Base-by-base conservation (phyloP, 2,113 vertebrate species). In the Himantopus leucocephalus region DNA sequence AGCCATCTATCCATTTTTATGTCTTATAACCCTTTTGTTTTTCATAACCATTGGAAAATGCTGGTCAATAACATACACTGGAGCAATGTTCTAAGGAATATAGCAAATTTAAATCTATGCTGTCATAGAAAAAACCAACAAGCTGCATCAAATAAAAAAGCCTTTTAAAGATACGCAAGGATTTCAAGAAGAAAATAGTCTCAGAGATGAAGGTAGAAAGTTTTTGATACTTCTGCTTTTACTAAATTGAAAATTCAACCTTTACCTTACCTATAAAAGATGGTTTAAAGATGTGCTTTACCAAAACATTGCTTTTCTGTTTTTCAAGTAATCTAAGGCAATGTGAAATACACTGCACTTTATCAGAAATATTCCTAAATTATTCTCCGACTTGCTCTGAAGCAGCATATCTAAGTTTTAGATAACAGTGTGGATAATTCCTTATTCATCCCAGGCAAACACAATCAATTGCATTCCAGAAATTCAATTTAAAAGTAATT, bases 401-500 rank as follows among this genome's bases (percentile, higher is more conserved):
- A 98, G 95, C 79, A 93, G 85, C 96, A 96, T 91, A 97, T 98
- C 93, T 90, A 94, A 94, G 78, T 95, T 90, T 95, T 56, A 94
- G 90, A 96, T 98, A 97, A 97, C 92, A 93, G 50, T 76, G 92
- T 95, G 94, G 90, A 96, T 97, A 98, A 97, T 96, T 97, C 89
- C 94, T 97, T 96, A 97, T 95, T 97, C 96, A 97, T 97, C 77
- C 64, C 85, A 95, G 35, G 87, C 92, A 98, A 98, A 97, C 73
- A 94, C 91, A 96, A 97, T 95, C 95, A 95, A 96, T 53, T 78
- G 92, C 88, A 91, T 93, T 96, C 48, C 6, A 94, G 91, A 96
- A 98, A 97, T 98, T 98, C 96, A 97, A 97, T 98, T 97, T 97
- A 74, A 95, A 98, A 98, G 93, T 92, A 91, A 97, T 98, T 98